These are phyloP conservation scores for Planiliza haematocheilus DNA, from an alignment of 2,113 vertebrate genomes.

Conservation along the genomic window DNA sequence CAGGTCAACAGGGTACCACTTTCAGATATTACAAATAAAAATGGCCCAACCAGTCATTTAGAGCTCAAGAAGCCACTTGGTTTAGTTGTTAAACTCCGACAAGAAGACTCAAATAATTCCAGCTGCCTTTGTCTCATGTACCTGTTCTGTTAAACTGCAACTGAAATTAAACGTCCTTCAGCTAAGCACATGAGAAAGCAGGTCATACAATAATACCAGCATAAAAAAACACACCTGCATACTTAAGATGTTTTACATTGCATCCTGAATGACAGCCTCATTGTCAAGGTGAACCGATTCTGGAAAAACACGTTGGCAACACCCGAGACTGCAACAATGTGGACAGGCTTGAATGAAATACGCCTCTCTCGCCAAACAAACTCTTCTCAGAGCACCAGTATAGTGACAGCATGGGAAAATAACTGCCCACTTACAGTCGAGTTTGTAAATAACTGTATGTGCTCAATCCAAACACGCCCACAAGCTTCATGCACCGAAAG, in stretches of 20 bases:
- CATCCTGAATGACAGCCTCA: neutral
- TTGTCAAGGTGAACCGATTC: neutral
- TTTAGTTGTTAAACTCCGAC: too few species aligned
- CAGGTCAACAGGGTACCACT: too few species aligned
- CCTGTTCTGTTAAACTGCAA: constrained; percentile 11
- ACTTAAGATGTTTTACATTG: constrained; percentile 1
- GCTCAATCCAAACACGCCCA: neutral
- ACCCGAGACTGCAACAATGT: neutral
- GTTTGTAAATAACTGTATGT: neutral
- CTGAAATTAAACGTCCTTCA: neutral
- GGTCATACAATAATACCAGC: too few species aligned
- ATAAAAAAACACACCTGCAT: neutral
- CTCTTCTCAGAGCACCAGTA: neutral
- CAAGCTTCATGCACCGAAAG: neutral
- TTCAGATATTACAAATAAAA: too few species aligned
- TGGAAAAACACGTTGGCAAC: neutral
- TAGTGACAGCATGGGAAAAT: neutral
- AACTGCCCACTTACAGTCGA: neutral
- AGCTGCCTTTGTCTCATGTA: neutral
- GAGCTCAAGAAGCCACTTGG: too few species aligned
- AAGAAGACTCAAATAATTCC: too few species aligned
- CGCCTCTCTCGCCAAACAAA: neutral
- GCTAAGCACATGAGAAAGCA: neutral
- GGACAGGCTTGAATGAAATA: neutral
- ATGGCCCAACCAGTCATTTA: too few species aligned